Base-by-base conservation (phyloP, 1,140 invertebrate species). In the Mercenaria mercenaria region DNA sequence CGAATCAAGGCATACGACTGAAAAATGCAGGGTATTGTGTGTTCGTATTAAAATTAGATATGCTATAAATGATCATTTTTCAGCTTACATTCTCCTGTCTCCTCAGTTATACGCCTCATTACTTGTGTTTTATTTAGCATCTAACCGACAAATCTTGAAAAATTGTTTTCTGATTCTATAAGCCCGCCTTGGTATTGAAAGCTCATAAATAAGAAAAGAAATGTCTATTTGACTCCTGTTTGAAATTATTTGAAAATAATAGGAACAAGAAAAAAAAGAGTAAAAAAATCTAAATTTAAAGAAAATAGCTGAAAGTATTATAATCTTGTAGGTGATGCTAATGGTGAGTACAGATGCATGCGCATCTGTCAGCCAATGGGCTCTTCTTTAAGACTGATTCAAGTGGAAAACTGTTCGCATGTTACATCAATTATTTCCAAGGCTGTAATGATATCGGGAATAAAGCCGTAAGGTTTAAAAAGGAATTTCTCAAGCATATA, bases 371-470 rank as follows among this genome's bases (percentile, higher is more conserved):
- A 50, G 3, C 10, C n/a, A 39, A 18, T 34, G 41, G 41, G 13
- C 15, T 26, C 69, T 74, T 85, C 67, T 72, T 74, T 69, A 18
- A 50, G 64, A 76, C 47, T 56, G 64, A 85, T 13, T 74, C 29
- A 72, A 74, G 67, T 47, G 69, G 64, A 76, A 67, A 79, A 79
- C 50, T 79, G 67, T 85, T 64, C 83, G 67, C 69, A 47, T 85
- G 37, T 84, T 74, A 85, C 83, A 85, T 85, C 83, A 72, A 85
- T 85, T 85, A 85, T 72, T 56, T 74, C 32, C 41, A 85, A 67
- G 67, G n/a, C n/a, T 72, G 56, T 85, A 74, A 74, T 56, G 83
- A 85, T 85, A 85, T 85, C 50, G 47, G 83, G 43, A 85, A 85
- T 85, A 74, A 72, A 85, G 41, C 69, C 69, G 83, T 85, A 50